phyloP scores from a whole-genome alignment of 2,888 invertebrate species.

The Tiphia femorata region DNA sequence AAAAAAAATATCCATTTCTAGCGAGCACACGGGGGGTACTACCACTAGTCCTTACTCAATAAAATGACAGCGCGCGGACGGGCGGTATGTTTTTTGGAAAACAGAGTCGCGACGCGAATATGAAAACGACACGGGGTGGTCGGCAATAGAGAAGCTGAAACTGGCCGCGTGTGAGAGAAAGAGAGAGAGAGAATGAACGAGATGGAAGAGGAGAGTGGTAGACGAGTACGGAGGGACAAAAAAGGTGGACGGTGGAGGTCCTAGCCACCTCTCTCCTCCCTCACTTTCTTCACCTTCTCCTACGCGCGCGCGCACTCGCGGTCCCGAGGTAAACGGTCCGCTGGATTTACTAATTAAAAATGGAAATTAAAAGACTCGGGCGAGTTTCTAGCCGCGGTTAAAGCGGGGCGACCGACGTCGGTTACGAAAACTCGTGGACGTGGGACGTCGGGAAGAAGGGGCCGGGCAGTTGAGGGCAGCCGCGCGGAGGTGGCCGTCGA shows the following conservation, averaged over 20 bases:
- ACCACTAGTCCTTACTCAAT: too few species aligned
- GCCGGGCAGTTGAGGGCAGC: background rate
- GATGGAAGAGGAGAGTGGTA: background rate
- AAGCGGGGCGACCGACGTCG: slow-evolving; percentile 7
- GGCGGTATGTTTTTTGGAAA: too few species aligned
- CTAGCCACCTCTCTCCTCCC: too few species aligned
- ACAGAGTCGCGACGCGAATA: too few species aligned
- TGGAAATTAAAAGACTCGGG: slow-evolving; percentile 42
- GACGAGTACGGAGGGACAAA: slow-evolving; percentile 25
- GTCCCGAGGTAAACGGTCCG: slow-evolving; percentile 35
- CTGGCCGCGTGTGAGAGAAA: background rate
- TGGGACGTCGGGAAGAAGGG: background rate
- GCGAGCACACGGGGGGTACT: too few species aligned
- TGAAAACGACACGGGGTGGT: background rate
- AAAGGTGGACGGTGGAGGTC: too few species aligned
- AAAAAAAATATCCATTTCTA: too few species aligned
- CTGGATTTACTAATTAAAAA: slow-evolving; percentile 48
- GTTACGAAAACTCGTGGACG: slow-evolving; percentile 13
- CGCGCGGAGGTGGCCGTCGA: too few species aligned
- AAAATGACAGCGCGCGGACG: too few species aligned
- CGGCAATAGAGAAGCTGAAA: background rate
- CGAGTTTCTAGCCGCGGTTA: slow-evolving; percentile 3
- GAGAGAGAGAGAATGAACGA: background rate
- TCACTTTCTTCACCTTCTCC: too few species aligned
- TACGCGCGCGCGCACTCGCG: background rate